Evolutionary conservation across 2,113 vertebrate genomes (phyloP).

Genomic region (Archocentrus centrarchus): DNA sequence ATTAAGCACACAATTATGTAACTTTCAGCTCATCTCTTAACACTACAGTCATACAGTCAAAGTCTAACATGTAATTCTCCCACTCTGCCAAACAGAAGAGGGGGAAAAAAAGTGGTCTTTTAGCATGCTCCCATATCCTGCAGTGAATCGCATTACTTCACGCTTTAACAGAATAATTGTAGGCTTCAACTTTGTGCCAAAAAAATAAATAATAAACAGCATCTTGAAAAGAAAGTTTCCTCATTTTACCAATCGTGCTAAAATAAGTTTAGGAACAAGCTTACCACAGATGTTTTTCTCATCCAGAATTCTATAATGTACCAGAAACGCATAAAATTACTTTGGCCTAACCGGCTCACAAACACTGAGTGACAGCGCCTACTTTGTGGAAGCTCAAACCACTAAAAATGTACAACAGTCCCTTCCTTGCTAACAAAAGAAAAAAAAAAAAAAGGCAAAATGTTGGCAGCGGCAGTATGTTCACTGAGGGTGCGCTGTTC

Average conservation of each 20-base stretch:
- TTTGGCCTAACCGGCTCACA: neutral
- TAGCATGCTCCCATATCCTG: constrained; percentile 21
- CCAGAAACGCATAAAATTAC: neutral
- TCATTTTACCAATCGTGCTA: constrained; percentile 18
- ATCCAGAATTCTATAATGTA: neutral
- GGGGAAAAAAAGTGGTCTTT: neutral
- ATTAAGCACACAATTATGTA: neutral
- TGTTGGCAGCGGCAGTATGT: neutral
- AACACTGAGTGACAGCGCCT: neutral
- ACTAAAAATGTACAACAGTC: neutral
- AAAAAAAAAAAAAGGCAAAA: neutral
- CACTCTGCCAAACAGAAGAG: neutral
- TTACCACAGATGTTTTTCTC: neutral
- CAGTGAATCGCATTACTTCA: constrained; percentile 24
- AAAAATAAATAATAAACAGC: neutral
- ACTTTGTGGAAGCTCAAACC: neutral
- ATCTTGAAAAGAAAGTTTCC: neutral
- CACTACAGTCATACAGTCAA: neutral
- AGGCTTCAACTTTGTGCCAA: constrained; percentile 30
- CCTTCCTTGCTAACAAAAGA: neutral
- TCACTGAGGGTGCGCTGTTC: neutral
- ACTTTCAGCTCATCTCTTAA: neutral
- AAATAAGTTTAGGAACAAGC: constrained; percentile 5
- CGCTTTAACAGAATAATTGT: constrained; percentile 45
- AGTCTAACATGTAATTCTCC: neutral